Evolutionary conservation across 2,113 vertebrate species (phyloP).

Genomic region (Oenanthe melanoleuca): DNA sequence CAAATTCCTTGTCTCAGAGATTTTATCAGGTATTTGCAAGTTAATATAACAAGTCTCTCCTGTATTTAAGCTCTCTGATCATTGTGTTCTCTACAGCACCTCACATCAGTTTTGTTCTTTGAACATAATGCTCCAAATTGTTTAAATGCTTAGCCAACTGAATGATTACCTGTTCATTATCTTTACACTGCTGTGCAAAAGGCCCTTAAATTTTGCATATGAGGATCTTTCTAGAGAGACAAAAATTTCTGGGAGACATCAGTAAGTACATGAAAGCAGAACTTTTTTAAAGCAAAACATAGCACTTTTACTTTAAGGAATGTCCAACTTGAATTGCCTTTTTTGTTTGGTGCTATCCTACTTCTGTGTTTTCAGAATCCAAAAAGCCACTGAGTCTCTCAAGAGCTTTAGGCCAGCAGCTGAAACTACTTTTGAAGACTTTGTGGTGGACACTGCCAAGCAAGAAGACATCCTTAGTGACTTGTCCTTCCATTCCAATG

Average conservation of each 20-base stretch:
- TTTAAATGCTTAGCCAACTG: not conserved
- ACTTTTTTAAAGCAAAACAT: not conserved
- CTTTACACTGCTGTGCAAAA: not conserved
- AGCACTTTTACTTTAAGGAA: not conserved
- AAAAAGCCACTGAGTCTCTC: conserved; percentile 92
- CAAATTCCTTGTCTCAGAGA: not conserved
- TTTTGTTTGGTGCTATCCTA: not conserved
- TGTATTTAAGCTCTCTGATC: not conserved
- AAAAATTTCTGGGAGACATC: not conserved
- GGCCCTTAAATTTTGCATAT: not conserved
- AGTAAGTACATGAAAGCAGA: not conserved
- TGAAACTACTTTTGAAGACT: conserved; percentile 90
- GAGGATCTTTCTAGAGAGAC: not conserved
- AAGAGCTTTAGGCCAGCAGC: conserved; percentile 90
- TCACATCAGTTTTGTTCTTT: not conserved
- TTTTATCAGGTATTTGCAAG: not conserved
- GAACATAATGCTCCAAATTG: not conserved
- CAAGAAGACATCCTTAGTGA: conserved; percentile 88
- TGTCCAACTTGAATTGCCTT: not conserved
- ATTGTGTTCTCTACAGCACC: not conserved
- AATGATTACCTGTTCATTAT: not conserved
- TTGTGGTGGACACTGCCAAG: conserved; percentile 84
- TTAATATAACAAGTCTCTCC: not conserved
- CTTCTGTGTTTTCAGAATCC: conserved; percentile 81
- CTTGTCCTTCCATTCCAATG: conserved; percentile 85